These are phyloP conservation scores for Reticulitermes lucifugus DNA, from an alignment of 2,888 invertebrate genomes.

Conservation along the genomic window DNA sequence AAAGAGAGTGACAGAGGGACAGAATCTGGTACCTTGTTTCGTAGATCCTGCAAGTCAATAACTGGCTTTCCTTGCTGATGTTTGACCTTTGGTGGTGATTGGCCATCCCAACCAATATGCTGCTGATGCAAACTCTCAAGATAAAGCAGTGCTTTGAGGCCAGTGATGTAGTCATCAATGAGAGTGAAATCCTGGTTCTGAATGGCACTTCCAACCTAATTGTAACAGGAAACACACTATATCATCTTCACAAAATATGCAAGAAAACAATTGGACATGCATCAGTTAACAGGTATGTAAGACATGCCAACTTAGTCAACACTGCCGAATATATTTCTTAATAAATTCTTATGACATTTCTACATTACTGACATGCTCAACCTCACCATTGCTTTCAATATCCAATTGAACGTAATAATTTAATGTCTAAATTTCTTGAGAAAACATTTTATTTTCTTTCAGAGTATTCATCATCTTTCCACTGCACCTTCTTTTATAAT, in stretches of 20 bases:
- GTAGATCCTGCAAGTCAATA: constrained; percentile 71
- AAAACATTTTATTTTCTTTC: no score
- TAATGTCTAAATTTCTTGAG: no score
- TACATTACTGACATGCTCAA: no score
- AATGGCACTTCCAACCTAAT: constrained; percentile 90
- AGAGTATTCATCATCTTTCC: no score
- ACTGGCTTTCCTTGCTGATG: constrained; percentile 96
- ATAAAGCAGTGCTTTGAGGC: constrained; percentile 88
- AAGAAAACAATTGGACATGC: no score
- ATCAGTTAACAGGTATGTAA: neutral
- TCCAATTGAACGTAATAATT: no score
- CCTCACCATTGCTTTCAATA: no score
- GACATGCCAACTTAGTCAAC: neutral
- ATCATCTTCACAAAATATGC: no score
- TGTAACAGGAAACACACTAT: constrained; percentile 19
- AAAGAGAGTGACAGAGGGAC: no score
- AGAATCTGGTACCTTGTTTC: constrained; percentile 67
- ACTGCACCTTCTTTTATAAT: no score
- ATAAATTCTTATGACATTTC: no score
- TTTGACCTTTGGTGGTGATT: constrained; percentile 89
- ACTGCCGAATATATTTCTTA: no score
- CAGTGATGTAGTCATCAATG: constrained; percentile 93
- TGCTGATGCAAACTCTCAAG: constrained; percentile 75
- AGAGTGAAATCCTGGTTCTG: constrained; percentile 99
- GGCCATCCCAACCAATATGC: constrained; percentile 87